phyloP scores from a whole-genome alignment of 2,797 vertebrate genomes.

The Ambastaia sidthimunki region DNA sequence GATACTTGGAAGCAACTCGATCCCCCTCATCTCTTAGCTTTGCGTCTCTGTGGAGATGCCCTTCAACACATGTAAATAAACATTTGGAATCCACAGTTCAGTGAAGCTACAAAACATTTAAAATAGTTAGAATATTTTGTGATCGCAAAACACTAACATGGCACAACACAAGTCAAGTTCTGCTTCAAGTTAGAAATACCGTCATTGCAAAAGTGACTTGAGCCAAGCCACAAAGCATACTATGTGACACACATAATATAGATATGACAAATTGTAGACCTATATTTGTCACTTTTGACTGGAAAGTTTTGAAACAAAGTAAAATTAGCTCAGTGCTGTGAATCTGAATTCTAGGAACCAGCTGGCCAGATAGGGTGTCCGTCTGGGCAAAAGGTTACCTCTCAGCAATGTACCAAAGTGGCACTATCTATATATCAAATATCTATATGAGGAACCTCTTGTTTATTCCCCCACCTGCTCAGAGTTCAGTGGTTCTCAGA shows the following conservation, averaged over 20 bases:
- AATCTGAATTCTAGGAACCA: conserved; percentile 74
- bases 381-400: conserved; percentile 74
- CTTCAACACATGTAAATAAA: conserved; percentile 64
- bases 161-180: neutral
- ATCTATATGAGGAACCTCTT: conserved; percentile 73
- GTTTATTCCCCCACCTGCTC: conserved; percentile 61
- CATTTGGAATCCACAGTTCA: conserved; percentile 18
- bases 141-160: neutral
- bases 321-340: conserved; percentile 60
- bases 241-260: neutral
- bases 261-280: neutral
- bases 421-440: conserved; percentile 66
- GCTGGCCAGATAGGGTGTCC: conserved; percentile 70
- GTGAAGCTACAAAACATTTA: neutral
- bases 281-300: conserved; percentile 24
- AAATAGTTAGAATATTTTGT: neutral
- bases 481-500: conserved; percentile 56
- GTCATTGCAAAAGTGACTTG: neutral
- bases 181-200: neutral
- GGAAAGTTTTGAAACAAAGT: conserved; percentile 40
- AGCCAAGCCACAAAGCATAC: neutral
- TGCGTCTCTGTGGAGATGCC: conserved; percentile 14
- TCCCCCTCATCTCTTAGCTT: conserved; percentile 50
- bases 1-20: conserved; percentile 78
- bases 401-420: conserved; percentile 68